Percentiles rank a stretch among this genome's conserved stretches.
These are phyloP conservation scores for Pseudococcus longispinus DNA, from an alignment of 2,888 invertebrate genomes.

Conservation along the genomic window DNA sequence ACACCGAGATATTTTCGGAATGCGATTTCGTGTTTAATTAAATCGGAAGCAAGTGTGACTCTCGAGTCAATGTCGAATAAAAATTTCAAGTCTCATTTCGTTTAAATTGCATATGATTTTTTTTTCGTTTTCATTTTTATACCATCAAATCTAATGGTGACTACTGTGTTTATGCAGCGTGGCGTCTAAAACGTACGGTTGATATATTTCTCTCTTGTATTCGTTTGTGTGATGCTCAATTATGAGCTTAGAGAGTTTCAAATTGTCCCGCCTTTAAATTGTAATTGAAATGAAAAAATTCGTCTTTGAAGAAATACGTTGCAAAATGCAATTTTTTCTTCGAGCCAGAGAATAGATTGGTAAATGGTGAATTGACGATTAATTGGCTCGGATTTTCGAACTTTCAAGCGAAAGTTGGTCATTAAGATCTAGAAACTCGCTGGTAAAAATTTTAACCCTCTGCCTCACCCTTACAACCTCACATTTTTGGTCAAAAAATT, in stretches of 20 bases:
- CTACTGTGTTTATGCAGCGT: not conserved
- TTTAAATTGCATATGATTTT: not conserved
- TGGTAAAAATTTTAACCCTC: too few relatives aligned
- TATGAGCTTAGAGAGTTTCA: not conserved
- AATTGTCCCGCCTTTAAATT: not conserved
- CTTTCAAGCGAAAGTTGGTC: too few relatives aligned
- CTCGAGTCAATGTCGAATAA: not conserved
- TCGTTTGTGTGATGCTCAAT: not conserved
- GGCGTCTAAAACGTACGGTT: not conserved
- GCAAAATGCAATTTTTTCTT: too few relatives aligned
- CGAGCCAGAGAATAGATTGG: too few relatives aligned
- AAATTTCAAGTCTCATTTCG: not conserved
- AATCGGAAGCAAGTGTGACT: not conserved
- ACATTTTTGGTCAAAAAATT: too few relatives aligned
- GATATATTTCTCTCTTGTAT: not conserved
- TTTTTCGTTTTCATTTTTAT: not conserved
- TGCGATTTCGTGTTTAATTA: not conserved
- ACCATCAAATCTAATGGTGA: not conserved
- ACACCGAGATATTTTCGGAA: not conserved
- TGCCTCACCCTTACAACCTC: too few relatives aligned
- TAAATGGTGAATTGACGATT: too few relatives aligned
- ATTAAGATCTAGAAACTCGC: too few relatives aligned
- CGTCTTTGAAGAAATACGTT: too few relatives aligned
- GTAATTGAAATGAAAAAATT: not conserved
- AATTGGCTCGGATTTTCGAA: too few relatives aligned